Evolutionary conservation across 2,797 vertebrate genomes (phyloP).

Genomic region (Megaceryle alcyon): DNA sequence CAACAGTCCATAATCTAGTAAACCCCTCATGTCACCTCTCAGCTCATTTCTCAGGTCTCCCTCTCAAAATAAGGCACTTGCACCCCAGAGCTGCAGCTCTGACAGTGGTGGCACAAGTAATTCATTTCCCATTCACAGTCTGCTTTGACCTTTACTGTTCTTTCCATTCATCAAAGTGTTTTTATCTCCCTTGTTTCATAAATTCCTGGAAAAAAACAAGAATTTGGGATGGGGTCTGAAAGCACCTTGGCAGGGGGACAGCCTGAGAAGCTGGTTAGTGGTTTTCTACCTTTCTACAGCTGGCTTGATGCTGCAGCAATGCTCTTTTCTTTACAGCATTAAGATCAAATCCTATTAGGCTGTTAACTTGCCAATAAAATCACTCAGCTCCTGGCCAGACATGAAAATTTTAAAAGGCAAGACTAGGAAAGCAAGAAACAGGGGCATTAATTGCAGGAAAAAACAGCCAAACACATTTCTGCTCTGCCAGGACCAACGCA

Average conservation of each 20-base stretch:
- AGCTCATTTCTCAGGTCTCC: neutral
- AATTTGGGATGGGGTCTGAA: neutral
- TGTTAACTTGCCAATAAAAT: neutral
- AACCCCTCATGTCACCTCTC: neutral
- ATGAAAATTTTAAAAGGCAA: neutral
- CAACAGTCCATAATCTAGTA: neutral
- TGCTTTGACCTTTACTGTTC: neutral
- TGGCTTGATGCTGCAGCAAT: neutral
- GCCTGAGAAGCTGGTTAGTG: neutral
- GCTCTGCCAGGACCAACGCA: neutral
- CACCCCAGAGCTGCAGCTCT: neutral
- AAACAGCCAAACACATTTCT: neutral
- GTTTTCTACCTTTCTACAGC: neutral
- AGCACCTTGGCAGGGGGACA: neutral
- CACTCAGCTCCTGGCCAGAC: neutral
- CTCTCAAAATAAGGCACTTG: neutral
- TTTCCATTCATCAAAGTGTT: neutral
- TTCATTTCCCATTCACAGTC: neutral
- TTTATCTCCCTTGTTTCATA: neutral
- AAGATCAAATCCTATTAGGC: neutral
- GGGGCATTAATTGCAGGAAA: neutral
- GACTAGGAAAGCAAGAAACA: neutral
- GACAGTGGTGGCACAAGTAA: neutral
- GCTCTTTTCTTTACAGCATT: neutral
- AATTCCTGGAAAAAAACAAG: neutral